A percentile compares a stretch with the other conserved stretches of the same genome.
phyloP scores from a whole-genome alignment of 2,797 vertebrate genomes.

The Falco concolor region DNA sequence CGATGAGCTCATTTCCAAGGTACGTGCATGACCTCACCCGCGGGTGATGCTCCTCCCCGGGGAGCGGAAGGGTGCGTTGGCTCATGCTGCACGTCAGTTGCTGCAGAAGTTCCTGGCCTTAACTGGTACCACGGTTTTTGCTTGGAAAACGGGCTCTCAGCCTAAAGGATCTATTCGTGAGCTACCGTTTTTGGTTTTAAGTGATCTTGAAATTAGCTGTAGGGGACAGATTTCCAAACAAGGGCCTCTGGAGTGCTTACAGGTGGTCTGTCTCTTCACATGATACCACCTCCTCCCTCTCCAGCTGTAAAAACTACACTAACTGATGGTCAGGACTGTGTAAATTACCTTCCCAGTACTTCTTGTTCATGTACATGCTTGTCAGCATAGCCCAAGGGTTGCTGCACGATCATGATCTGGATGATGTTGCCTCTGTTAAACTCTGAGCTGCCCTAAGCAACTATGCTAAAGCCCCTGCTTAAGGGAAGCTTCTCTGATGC shows the following conservation, averaged over 20 bases:
- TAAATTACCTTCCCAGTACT: background rate
- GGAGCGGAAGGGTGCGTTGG: background rate
- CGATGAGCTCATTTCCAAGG: slow-evolving; percentile 99
- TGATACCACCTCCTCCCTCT: background rate
- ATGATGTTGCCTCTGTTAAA: background rate
- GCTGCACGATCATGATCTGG: background rate
- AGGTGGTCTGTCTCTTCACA: background rate
- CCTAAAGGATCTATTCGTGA: background rate
- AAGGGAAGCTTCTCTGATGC: background rate
- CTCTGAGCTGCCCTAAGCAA: background rate
- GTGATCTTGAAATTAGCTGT: background rate
- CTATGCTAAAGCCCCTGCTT: background rate
- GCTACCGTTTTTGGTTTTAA: background rate
- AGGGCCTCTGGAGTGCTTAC: background rate
- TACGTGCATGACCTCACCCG: slow-evolving; percentile 48
- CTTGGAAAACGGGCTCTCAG: background rate
- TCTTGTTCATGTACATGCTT: fast-evolving
- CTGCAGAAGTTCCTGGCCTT: background rate
- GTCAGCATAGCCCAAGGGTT: background rate
- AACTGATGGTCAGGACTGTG: background rate
- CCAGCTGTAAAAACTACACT: background rate
- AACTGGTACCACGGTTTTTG: background rate
- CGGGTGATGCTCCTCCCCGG: background rate
- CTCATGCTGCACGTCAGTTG: background rate
- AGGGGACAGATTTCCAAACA: background rate